A percentile compares a stretch with the other conserved stretches of the same genome.
Conservation (phyloP, 2,888 invertebrate genomes). For the Eristalis arbustorum region DNA sequence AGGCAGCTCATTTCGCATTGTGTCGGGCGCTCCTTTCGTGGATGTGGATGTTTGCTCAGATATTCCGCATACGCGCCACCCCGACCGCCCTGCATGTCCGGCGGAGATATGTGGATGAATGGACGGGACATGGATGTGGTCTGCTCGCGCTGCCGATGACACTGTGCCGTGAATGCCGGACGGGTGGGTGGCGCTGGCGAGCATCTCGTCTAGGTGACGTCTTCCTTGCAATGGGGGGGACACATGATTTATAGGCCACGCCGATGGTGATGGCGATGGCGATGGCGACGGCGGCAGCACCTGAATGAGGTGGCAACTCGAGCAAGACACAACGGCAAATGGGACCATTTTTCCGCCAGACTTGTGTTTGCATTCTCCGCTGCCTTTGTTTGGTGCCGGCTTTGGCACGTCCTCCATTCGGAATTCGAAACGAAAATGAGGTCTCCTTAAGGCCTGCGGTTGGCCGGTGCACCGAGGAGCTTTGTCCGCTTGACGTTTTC, state of each 20-base stretch:
- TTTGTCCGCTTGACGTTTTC: not conserved
- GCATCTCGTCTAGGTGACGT: conserved; percentile 16
- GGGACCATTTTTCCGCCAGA: not conserved
- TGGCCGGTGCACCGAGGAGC: not conserved
- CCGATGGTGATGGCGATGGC: too few species aligned
- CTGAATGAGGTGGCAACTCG: not conserved
- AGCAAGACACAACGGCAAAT: not conserved
- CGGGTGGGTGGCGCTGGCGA: not conserved
- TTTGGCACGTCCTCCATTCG: not conserved
- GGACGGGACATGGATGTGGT: not conserved
- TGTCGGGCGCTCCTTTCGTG: conserved; percentile 46
- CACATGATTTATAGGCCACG: conserved; percentile 47
- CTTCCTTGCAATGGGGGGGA: conserved; percentile 42
- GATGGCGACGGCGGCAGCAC: not conserved
- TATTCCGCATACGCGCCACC: conserved; percentile 48
- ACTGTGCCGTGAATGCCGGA: not conserved
- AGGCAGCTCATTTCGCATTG: conserved; percentile 66
- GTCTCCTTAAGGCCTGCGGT: not conserved
- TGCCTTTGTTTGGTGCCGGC: not conserved
- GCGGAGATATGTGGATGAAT: conserved; percentile 44
- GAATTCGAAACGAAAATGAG: not conserved
- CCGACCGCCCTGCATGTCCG: conserved; percentile 44
- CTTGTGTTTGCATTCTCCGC: not conserved
- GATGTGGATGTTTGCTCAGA: conserved; percentile 39
- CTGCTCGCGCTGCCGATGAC: too few species aligned